Evolutionary conservation across 2,888 invertebrate species (phyloP), one percentile per base, ranked within the genome.

Genomic region (Lottia gigantea): DNA sequence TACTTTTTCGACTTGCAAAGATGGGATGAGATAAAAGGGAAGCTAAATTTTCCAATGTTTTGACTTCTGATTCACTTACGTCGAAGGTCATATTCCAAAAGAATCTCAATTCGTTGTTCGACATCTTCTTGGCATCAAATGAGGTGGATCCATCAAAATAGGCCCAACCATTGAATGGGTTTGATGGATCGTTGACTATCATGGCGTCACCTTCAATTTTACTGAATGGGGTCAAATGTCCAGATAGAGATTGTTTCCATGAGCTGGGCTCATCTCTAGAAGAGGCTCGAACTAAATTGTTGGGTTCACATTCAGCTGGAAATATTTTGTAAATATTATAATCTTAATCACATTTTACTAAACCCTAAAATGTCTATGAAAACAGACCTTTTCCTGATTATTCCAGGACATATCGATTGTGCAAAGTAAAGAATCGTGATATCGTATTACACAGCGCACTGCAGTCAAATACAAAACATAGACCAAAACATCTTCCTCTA

Each of bases 51-150:
- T 40, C 7, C 1, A 40, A 40, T 40, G 11, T 40, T 40, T 8
- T 1, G 11, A 40, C 40, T 40, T n/a, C n/a, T n/a, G n/a, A n/a
- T n/a, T n/a, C 0, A 55, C 55, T 55, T 19, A 55, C 55, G 12
- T 55, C 55, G 19, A 55, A 55, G 19, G 55, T 55, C 55, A 55
- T 55, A 14, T 55, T 55, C 55, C 55, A 55, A 23, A 12, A 55
- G 19, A 15, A 55, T 55, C 55, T 55, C 8, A 55, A 23, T 23
- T 55, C 55, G 14, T 55, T 55, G 23, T 55, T 23, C 12, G 55
- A 55, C 55, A 55, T 55, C 23, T 55, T 55, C 23, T 19, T 55
- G 55, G 55, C 55, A 16, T 19, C 11, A 4, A 55, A 55, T 12
- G 23, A 23, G 55, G 19, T 23, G 1, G 19, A 2, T 23, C 55